phyloP scores from a whole-genome alignment of 64 coral and sea anemone genomes.

The Pocillopora verrucosa region DNA sequence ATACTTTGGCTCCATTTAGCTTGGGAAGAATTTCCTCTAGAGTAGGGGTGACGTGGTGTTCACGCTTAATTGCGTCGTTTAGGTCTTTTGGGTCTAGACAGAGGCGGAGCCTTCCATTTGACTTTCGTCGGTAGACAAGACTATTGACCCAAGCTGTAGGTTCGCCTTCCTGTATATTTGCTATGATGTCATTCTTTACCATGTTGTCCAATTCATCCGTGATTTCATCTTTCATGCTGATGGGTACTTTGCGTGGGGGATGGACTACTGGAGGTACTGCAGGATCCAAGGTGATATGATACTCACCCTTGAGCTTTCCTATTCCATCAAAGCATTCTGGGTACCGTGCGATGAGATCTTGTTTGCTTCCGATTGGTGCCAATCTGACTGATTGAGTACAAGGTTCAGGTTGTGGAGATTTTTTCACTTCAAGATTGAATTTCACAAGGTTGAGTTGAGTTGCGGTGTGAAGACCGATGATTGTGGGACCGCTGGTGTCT shows the following conservation, averaged over 20 bases:
- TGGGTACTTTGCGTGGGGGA: not conserved
- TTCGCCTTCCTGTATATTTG: not conserved
- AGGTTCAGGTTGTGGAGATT: too few relatives aligned
- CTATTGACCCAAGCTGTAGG: constrained; percentile 49
- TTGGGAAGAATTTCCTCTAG: not conserved
- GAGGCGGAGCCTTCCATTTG: constrained; percentile 6
- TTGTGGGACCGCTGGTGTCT: too few relatives aligned
- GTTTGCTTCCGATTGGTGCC: not conserved
- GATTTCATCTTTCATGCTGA: constrained; percentile 6
- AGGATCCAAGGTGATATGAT: constrained; percentile 38
- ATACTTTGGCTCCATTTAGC: not conserved
- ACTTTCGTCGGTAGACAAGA: constrained; percentile 24
- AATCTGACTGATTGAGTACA: too few relatives aligned
- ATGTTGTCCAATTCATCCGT: constrained; percentile 1
- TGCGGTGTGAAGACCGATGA: too few relatives aligned
- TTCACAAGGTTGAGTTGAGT: too few relatives aligned
- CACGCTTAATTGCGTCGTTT: not conserved
- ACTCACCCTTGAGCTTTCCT: not conserved
- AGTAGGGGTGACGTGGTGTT: not conserved
- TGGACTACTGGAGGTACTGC: constrained; percentile 10
- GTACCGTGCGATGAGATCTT: not conserved
- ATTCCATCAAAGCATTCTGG: not conserved
- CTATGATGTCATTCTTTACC: not conserved
- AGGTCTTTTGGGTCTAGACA: constrained; percentile 24
- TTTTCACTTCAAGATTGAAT: too few relatives aligned